Conservation (phyloP, 2,113 vertebrate species). For the Vulpes lagopus region DNA sequence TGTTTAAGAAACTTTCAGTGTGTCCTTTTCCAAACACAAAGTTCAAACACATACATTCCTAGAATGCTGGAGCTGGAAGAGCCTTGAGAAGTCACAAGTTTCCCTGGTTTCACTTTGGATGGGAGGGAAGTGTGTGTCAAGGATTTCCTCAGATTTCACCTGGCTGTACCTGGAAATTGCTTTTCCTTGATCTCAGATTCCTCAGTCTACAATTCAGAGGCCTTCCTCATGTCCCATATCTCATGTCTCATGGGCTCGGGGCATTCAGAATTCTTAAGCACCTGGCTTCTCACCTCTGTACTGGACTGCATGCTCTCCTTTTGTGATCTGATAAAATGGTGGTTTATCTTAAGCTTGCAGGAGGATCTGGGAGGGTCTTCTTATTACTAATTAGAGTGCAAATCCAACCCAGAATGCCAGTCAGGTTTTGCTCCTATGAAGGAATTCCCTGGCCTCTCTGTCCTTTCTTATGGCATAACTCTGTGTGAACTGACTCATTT, state of each 20-base stretch:
- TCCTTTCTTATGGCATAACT: not conserved
- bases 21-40: not conserved
- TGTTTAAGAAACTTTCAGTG: not conserved
- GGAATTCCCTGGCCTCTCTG: not conserved
- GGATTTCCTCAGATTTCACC: not conserved
- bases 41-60: not conserved
- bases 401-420: not conserved
- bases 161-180: not conserved
- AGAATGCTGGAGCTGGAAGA: not conserved
- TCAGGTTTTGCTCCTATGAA: not conserved
- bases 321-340: not conserved
- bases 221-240: not conserved
- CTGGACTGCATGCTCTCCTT: not conserved
- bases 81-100: accelerated
- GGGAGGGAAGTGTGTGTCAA: no score
- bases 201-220: not conserved
- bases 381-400: not conserved
- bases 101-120: not conserved
- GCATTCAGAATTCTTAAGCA: not conserved
- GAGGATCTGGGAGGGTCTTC: not conserved
- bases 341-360: not conserved
- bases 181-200: not conserved
- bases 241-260: not conserved
- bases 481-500: not conserved
- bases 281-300: not conserved